Base-by-base conservation (phyloP, 2,888 invertebrate species). In the Lithophane semibrunnea region DNA sequence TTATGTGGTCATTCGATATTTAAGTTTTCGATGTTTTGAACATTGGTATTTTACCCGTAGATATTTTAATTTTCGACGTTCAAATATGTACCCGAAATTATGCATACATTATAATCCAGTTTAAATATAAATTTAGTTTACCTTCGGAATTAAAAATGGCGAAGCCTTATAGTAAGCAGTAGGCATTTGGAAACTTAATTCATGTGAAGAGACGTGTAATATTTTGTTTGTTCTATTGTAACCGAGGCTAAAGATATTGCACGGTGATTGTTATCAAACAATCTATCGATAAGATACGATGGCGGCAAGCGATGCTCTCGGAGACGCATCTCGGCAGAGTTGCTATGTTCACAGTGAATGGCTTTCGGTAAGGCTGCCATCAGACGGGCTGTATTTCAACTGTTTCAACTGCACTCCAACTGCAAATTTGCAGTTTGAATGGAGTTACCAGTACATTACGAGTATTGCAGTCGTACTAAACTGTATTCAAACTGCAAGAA, bases 221-320 rank as follows among this genome's bases (percentile, higher is more conserved):
- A 64, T 29, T 44, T 58, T 42, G 83, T 84, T 86, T 69, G 49
- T 72, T 64, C 60, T 67, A 70, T 49, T 64, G 56, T 64, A 44
- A 37, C 58, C 42, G 65, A 82, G 76, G 63, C 74, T 67, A 52
- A 70, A 85, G 66, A 66, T 72, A 77, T 75, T 67, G 58, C 54
- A 42, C 54, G 65, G 73, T 66, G 72, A 80, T 79, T 77, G 77
- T 84, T 84, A 86, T 88, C 85, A 76, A 81, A 82, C 80, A 79
- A 81, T 71, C 71, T 73, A 16, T 64, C 61, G 85, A 88, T 88
- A 88, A 88, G 89, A 89, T 88, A 86, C 10, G 49, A 7, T 1
- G 29, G 60, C 60, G 69, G 60, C 54, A 60, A 75, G 63, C 47
- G 63, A 66, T 69, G 42, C 72, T 76, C 44, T 47, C 42, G 49